Conservation (phyloP, 2,797 vertebrate species). For the Lycodopsis pacificus region DNA sequence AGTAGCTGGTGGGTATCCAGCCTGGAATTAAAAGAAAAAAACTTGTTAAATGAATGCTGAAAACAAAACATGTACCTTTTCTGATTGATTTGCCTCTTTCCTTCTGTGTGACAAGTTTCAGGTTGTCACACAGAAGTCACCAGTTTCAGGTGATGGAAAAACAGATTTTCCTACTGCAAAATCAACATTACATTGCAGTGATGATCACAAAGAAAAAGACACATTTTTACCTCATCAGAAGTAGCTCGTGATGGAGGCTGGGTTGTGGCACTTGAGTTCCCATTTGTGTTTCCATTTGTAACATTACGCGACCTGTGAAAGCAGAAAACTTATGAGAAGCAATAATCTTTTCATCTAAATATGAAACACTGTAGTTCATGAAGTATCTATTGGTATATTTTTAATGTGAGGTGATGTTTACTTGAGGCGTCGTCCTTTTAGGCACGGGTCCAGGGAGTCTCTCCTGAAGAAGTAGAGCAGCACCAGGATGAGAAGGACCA, state of each 20-base stretch:
- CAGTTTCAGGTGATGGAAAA: not conserved
- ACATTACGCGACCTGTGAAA: slow-evolving; percentile 70
- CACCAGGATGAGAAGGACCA: slow-evolving; percentile 72
- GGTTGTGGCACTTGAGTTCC: slow-evolving; percentile 6
- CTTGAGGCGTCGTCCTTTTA: slow-evolving; percentile 63
- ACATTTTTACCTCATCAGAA: slow-evolving; percentile 57
- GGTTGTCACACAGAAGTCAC: no score
- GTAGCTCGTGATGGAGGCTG: slow-evolving; percentile 32
- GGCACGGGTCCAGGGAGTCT: slow-evolving; percentile 69
- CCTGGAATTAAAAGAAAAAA: slow-evolving; percentile 56
- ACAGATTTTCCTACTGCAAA: not conserved
- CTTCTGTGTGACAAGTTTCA: not conserved
- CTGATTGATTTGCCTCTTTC: not conserved
- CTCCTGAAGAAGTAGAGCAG: slow-evolving; percentile 84
- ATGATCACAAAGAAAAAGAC: not conserved
- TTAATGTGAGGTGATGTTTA: slow-evolving; percentile 30
- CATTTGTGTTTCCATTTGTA: slow-evolving; percentile 28
- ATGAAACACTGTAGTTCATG: not conserved
- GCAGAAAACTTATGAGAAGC: not conserved
- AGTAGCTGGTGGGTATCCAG: slow-evolving; percentile 33
- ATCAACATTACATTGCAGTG: not conserved
- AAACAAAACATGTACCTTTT: not conserved
- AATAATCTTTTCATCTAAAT: not conserved
- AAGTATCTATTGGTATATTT: not conserved
- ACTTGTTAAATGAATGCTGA: not conserved